Evolutionary conservation across 2,888 invertebrate species (phyloP).

Genomic region (Adelphocoris suturalis): DNA sequence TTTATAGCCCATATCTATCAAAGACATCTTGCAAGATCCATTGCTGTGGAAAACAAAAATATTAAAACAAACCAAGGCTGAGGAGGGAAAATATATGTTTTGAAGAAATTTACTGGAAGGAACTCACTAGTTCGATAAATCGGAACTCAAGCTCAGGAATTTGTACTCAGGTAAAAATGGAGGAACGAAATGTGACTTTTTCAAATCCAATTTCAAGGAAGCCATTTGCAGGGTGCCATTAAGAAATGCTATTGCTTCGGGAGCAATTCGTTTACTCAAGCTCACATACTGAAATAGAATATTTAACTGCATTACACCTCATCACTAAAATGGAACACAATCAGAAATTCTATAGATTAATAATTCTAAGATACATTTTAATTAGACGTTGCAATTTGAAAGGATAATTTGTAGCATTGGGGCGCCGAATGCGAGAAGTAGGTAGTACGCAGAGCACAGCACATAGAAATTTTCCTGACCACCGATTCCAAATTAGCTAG

Average conservation of each 20-base stretch:
- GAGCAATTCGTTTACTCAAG: constrained; percentile 89
- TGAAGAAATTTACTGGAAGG: too few species aligned
- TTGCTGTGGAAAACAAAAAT: background rate
- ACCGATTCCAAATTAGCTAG: too few species aligned
- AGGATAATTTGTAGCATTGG: too few species aligned
- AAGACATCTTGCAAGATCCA: constrained; percentile 69
- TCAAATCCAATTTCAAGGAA: constrained; percentile 78
- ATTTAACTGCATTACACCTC: too few species aligned
- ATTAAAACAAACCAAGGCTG: background rate
- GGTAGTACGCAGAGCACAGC: background rate
- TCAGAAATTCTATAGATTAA: too few species aligned
- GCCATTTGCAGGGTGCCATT: constrained; percentile 87
- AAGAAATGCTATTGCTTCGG: constrained; percentile 89
- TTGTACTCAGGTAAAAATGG: constrained; percentile 72
- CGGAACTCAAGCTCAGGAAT: constrained; percentile 67
- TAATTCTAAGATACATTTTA: too few species aligned
- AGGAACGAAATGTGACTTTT: constrained; percentile 17
- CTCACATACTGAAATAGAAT: constrained; percentile 83
- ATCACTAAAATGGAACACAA: too few species aligned
- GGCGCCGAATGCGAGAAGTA: too few species aligned
- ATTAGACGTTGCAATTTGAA: too few species aligned
- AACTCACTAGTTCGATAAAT: constrained; percentile 52
- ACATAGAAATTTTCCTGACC: too few species aligned
- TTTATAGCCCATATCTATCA: constrained; percentile 69
- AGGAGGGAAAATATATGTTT: too few species aligned